These are phyloP conservation scores for Pyxicephalus adspersus DNA, from an alignment of 2,113 vertebrate genomes.

Conservation along the genomic window DNA sequence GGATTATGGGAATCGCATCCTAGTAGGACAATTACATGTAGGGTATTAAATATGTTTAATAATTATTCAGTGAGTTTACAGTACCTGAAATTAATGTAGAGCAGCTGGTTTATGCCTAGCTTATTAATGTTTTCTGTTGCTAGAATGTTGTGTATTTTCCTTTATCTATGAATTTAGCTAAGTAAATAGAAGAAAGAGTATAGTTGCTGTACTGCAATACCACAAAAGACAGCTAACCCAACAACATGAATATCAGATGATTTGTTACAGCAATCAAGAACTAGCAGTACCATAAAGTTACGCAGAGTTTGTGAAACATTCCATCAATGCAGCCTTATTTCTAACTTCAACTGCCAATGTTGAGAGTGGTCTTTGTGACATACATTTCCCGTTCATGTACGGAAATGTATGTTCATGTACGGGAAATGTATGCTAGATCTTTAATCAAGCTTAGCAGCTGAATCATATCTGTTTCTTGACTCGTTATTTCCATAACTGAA, in stretches of 20 bases:
- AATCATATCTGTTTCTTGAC: constrained; percentile 11
- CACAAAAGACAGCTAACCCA: not conserved
- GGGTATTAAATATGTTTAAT: no score
- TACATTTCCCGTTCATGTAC: constrained; percentile 10
- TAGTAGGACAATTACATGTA: no score
- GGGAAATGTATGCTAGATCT: not conserved
- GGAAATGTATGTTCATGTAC: no score
- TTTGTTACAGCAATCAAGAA: constrained; percentile 18
- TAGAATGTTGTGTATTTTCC: not conserved
- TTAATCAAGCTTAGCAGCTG: constrained; percentile 33
- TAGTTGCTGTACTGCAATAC: not conserved
- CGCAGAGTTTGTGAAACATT: constrained; percentile 37
- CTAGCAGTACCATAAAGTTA: constrained; percentile 36
- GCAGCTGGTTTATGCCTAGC: no score
- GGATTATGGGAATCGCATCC: no score
- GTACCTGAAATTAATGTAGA: no score
- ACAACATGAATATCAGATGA: constrained; percentile 30
- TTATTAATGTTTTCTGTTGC: not conserved
- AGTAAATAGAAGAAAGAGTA: constrained; percentile 9
- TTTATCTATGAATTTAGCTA: constrained; percentile 9
- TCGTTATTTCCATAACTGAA: constrained; percentile 19
- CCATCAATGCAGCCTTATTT: not conserved
- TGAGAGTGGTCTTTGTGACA: constrained; percentile 41
- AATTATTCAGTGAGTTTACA: no score
- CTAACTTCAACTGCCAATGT: constrained; percentile 17